Evolutionary conservation across 2,888 invertebrate species (phyloP).

Genomic region (Lampropteryx suffumata): DNA sequence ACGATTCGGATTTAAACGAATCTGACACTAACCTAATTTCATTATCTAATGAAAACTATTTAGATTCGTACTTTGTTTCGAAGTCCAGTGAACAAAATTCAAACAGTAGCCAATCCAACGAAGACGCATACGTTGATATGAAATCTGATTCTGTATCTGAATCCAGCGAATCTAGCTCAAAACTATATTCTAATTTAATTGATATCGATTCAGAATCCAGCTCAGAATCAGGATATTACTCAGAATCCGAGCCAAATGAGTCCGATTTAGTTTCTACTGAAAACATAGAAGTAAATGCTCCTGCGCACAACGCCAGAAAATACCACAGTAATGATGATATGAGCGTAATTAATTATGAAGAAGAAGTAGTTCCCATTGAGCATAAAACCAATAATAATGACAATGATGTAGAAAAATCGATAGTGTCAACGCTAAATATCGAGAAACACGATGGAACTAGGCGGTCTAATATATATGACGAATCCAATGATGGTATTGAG

Average conservation of each 20-base stretch:
- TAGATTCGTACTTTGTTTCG: neutral
- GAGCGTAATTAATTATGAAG: neutral
- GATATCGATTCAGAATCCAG: neutral
- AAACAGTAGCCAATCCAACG: too few relatives aligned
- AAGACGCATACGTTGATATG: too few relatives aligned
- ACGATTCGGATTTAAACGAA: neutral
- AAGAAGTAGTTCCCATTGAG: neutral
- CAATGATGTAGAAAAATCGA: too few relatives aligned
- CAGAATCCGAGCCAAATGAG: neutral
- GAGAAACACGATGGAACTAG: too few relatives aligned
- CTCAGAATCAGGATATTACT: neutral
- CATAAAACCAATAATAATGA: neutral
- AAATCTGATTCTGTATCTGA: neutral
- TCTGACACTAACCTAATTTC: neutral
- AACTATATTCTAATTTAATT: too few relatives aligned
- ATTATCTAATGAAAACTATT: neutral
- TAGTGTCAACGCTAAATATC: too few relatives aligned
- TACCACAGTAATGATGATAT: neutral
- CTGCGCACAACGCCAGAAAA: neutral
- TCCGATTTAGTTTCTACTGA: neutral
- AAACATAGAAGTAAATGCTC: neutral
- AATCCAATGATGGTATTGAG: too few relatives aligned
- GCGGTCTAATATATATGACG: too few relatives aligned
- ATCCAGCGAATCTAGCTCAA: neutral
- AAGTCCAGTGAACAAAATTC: too few relatives aligned